Percentiles rank a stretch among this genome's conserved stretches.
These are phyloP conservation scores for Lathronympha strigana DNA, from an alignment of 2,888 invertebrate species.

Conservation along the genomic window DNA sequence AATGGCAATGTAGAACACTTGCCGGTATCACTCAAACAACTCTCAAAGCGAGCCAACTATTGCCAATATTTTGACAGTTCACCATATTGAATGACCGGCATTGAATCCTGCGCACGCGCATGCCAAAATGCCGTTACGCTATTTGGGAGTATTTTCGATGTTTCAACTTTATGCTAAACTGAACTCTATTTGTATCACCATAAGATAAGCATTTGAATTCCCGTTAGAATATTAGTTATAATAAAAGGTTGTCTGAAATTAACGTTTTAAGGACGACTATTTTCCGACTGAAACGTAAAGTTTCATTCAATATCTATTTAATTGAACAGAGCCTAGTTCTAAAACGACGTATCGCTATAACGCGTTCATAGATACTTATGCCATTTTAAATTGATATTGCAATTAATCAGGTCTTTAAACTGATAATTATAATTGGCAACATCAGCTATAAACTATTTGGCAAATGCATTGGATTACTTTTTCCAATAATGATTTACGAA, in stretches of 20 bases:
- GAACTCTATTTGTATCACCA: background rate
- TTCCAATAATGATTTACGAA: background rate
- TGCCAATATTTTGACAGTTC: background rate
- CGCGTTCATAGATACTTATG: background rate
- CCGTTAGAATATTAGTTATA: background rate
- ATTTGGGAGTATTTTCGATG: background rate
- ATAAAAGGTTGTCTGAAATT: background rate
- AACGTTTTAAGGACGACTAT: background rate
- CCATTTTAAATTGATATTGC: background rate
- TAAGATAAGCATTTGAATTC: background rate
- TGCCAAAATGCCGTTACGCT: conserved; percentile 10
- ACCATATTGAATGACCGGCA: background rate
- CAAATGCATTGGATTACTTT: background rate
- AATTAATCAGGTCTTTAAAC: background rate
- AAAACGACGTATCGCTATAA: background rate
- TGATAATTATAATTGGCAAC: background rate
- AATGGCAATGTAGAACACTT: too few species aligned
- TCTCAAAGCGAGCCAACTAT: background rate
- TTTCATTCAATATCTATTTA: background rate
- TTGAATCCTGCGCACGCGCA: conserved; percentile 6
- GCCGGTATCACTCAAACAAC: too few species aligned
- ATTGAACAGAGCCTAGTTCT: background rate
- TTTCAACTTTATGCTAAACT: background rate
- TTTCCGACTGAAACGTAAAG: background rate
- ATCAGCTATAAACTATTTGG: too few species aligned